A percentile compares a stretch with the other conserved stretches of the same genome.
These are phyloP conservation scores for Erpornis zantholeuca DNA, from an alignment of 2,113 vertebrate species.

Conservation along the genomic window DNA sequence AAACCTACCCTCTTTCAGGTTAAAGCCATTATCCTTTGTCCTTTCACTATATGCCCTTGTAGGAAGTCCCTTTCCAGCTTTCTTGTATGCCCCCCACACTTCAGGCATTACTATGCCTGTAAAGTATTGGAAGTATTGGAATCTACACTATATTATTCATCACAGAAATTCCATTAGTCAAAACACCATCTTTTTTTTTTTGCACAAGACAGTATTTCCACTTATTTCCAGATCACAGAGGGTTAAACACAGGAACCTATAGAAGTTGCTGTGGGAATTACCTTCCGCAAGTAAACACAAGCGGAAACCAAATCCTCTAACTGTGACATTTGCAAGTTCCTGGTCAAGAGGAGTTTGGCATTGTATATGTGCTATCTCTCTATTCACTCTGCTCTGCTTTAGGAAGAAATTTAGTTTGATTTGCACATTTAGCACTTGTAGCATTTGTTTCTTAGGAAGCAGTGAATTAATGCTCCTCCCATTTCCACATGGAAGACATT, in stretches of 20 bases:
- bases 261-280: not conserved
- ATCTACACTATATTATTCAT: conserved; percentile 3
- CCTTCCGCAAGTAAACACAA: not conserved
- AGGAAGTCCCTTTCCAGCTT: not conserved
- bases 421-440: not conserved
- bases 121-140: not conserved
- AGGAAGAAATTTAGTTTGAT: conserved; percentile 7
- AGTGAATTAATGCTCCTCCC: conserved; percentile 16
- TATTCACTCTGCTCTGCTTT: not conserved
- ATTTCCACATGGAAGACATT: not conserved
- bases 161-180: not conserved
- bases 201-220: not conserved
- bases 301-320: not conserved
- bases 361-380: not conserved
- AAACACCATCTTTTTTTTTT: not conserved
- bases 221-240: conserved; percentile 1
- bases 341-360: not conserved
- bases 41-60: not conserved
- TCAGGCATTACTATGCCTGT: conserved; percentile 21
- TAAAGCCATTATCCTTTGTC: not conserved
- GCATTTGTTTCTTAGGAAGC: not conserved
- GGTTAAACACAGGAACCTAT: not conserved
- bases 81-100: not conserved
- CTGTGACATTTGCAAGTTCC: not conserved
- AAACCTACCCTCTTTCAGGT: not conserved